phyloP scores from a whole-genome alignment of 2,113 vertebrate genomes.

The Pampusana beccarii region DNA sequence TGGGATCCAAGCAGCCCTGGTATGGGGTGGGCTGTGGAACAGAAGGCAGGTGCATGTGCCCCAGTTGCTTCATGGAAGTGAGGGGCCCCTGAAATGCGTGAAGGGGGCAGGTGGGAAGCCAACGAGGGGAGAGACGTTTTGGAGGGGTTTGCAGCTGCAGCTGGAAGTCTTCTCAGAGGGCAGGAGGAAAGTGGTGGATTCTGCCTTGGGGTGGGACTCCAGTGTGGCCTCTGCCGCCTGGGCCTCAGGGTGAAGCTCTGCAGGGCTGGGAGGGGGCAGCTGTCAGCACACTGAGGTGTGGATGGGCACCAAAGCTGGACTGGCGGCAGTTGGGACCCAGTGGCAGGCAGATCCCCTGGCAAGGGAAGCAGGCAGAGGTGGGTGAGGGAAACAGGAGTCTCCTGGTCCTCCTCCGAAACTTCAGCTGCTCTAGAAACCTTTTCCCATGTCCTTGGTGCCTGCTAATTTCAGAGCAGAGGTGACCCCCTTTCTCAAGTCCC shows the following conservation, averaged over 20 bases:
- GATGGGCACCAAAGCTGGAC: neutral
- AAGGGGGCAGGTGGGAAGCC: neutral
- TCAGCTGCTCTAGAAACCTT: conserved; percentile 40
- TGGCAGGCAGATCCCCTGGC: neutral
- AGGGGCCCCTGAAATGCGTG: neutral
- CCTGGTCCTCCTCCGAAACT: neutral
- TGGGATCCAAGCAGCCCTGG: neutral
- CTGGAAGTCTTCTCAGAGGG: neutral
- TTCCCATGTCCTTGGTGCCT: conserved; percentile 27
- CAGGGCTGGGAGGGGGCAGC: neutral
- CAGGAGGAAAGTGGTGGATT: neutral
- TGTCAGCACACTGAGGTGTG: neutral
- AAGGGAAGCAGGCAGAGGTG: neutral
- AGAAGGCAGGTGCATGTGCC: neutral
- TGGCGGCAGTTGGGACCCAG: accelerated
- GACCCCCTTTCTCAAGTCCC: neutral
- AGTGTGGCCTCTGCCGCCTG: neutral
- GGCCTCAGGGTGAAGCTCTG: neutral
- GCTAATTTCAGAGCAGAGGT: conserved; percentile 54
- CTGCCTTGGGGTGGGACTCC: neutral
- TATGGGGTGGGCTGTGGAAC: neutral
- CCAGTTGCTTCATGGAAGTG: neutral
- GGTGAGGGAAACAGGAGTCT: neutral
- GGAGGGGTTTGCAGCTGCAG: accelerated
- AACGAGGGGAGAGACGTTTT: accelerated